Evolutionary conservation across 2,797 vertebrate species (phyloP), one percentile per base, ranked within the genome.

Genomic region (Chelon auratus): DNA sequence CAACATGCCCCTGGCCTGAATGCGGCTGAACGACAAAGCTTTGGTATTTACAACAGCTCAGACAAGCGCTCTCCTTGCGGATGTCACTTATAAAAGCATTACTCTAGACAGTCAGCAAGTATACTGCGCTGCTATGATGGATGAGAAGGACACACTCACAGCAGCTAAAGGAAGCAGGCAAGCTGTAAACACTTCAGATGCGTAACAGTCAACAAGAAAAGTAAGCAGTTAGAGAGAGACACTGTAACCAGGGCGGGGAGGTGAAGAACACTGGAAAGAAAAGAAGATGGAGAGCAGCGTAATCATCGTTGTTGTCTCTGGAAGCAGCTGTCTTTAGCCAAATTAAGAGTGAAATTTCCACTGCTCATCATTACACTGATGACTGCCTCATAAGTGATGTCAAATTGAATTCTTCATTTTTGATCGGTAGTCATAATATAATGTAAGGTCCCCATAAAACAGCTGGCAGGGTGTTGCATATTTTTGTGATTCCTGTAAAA

Each of bases 21-120:
- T 18, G 47, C 1, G 18, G 48, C 58, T 51, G 67, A 78, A 68
- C 62, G 61, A 58, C 62, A 85, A 75, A 77, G 52, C 50, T 67
- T 54, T 51, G 48, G 37, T 82, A 53, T 75, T 77, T 77, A 62
- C n/a, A 9, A 59, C 40, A 56, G 72, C 55, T 22, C 22, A 55
- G 58, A 18, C 3, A 3, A 58, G 33, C 18, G 56, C 10, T 73
- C 61, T 80, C 52, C 68, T 59, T 26, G 62, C 4, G 45, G 50
- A 81, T 81, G 77, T 73, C 77, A 83, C 75, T 88, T 90, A 89
- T 62, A 83, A 80, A 87, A 74, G 57, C 78, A 81, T 89, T 82
- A 86, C 78, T 80, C 24, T 60, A 80, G 77, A 83, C 60, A 72
- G 73, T 55, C 58, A 68, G 60, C 48, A 37, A 68, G 65, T 42